phyloP scores from a whole-genome alignment of 2,797 vertebrate genomes.

The Calcarius lapponicus region DNA sequence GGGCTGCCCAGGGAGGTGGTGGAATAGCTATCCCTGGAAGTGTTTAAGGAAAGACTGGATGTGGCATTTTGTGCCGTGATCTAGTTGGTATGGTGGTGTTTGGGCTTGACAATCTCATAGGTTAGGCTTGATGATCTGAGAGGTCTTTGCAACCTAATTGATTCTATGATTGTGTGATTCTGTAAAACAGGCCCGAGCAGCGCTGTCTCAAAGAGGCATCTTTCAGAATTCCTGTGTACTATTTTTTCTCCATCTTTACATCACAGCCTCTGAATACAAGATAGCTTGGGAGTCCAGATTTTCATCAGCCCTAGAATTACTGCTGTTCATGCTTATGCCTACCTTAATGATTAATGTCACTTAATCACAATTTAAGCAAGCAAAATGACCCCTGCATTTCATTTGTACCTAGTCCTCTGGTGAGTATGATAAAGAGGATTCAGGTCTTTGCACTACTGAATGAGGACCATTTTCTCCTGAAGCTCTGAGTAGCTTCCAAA shows the following conservation, averaged over 20 bases:
- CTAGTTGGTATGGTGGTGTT: background rate
- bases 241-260: background rate
- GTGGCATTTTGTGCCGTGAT: background rate
- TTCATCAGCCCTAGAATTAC: background rate
- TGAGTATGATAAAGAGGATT: background rate
- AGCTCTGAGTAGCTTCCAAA: background rate
- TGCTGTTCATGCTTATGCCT: background rate
- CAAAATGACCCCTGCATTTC: background rate
- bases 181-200: background rate
- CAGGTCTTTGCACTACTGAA: background rate
- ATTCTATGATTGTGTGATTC: background rate
- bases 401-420: background rate
- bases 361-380: background rate
- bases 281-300: background rate
- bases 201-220: background rate
- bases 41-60: background rate
- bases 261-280: background rate
- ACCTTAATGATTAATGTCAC: background rate
- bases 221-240: background rate
- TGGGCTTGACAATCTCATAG: rapidly evolving
- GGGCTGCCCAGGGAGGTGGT: background rate
- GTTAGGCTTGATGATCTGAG: rapidly evolving
- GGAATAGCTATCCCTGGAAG: background rate
- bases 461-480: background rate
- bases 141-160: background rate